Percentiles rank a stretch among this genome's conserved stretches.
These are phyloP conservation scores for Mormyrus proboscirostris DNA, from an alignment of 2,797 vertebrate species.

Conservation along the genomic window DNA sequence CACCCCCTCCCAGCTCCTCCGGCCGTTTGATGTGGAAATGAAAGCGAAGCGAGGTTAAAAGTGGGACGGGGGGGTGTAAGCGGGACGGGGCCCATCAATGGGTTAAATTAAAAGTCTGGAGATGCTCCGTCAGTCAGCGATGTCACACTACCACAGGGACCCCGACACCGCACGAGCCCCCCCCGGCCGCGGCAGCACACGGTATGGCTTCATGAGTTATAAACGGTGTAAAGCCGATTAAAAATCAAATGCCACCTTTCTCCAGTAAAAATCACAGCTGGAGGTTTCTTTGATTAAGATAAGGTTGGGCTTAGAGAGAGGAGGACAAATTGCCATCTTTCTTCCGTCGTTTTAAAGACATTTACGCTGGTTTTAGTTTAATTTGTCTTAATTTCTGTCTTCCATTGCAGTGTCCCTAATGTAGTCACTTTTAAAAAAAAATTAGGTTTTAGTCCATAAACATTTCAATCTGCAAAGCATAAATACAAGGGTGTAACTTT, in stretches of 20 bases:
- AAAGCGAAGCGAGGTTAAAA: conserved; percentile 53
- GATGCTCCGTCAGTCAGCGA: conserved; percentile 55
- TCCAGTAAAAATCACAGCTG: not conserved
- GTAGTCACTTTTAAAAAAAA: not conserved
- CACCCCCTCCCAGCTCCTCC: conserved; percentile 36
- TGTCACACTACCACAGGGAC: conserved; percentile 34
- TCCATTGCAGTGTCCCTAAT: not conserved
- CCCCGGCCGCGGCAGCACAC: not conserved
- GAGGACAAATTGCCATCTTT: not conserved
- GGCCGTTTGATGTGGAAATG: conserved; percentile 73
- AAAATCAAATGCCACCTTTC: not conserved
- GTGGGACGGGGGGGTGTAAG: conserved; percentile 23
- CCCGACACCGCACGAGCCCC: not conserved
- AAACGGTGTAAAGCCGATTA: not conserved
- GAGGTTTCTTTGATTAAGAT: not conserved
- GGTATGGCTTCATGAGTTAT: not conserved
- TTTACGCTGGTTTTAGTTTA: not conserved
- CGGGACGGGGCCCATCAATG: conserved; percentile 48
- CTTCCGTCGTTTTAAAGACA: not conserved
- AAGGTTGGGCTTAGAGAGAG: not conserved
- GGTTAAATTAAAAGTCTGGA: conserved; percentile 65
- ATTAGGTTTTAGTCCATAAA: not conserved
- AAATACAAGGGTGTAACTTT: not conserved
- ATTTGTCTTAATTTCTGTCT: not conserved
- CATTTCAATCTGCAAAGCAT: not conserved